Evolutionary conservation across 2,888 invertebrate species (phyloP), one percentile per base, ranked within the genome.

Genomic region (Congeria kusceri): DNA sequence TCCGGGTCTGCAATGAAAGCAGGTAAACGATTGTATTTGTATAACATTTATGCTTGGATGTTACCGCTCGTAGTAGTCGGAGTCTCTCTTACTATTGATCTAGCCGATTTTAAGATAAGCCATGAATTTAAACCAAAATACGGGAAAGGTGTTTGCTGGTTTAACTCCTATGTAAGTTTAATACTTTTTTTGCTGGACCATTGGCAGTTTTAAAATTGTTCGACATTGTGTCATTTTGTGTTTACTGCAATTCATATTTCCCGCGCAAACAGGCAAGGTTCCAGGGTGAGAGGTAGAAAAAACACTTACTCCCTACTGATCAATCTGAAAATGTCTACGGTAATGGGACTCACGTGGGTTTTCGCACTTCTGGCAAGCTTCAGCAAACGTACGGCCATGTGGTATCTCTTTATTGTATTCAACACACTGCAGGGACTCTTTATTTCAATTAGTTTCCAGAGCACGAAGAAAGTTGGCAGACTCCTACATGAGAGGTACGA

Each of bases 351-450:
- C 23, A 94, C 95, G 1, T 94, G 95, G 83, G 92, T 93, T 3
- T 91, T 93, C n/a, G 94, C 94, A 0, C 93, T 94, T 80, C 58
- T 94, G 3, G 94, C 94, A 0, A 91, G 90, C 1, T 86, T 94
- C 7, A 79, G 90, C 0, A 87, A 91, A 4, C 80, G 91, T 39
- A 77, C 87, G n/a, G 88, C 88, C 0, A 86, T 94, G 27, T 94
- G 94, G 94, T 94, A 94, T 83, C 87, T 93, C 3, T 94, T 94
- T 87, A 93, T 94, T 3, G 75, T 94, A 15, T 87, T 94, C 67
- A 94, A 94, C 84, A 92, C 93, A 3, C 87, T 93, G 73, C 94
- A 96, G 94, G 96, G 96, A 49, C 94, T 96, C 76, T 94, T 95
- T 82, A 95, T 96, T 63, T 89, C 85, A 44, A 66, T 91, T 20